Percentiles rank a stretch among this genome's conserved stretches.
phyloP scores from a whole-genome alignment of 2,113 vertebrate genomes.

The Sinocyclocheilus anshuiensis region DNA sequence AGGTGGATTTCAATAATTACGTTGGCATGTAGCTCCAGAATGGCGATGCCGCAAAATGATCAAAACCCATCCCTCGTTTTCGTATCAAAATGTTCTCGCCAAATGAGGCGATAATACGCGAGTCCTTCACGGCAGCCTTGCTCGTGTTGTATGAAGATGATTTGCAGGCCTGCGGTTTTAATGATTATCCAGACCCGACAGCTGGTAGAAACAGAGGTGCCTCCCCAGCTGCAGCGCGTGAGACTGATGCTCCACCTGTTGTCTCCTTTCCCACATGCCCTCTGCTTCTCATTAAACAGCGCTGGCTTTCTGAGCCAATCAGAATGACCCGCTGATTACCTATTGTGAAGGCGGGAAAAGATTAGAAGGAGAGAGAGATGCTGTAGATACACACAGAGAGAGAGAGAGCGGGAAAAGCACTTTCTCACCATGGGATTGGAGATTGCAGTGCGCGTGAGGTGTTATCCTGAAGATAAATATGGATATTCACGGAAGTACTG shows the following conservation, averaged over 20 bases:
- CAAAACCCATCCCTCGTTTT: constrained; percentile 28
- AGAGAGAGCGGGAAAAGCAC: constrained; percentile 4
- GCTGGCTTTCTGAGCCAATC: constrained; percentile 70
- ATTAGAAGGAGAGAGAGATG: background rate
- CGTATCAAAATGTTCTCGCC: background rate
- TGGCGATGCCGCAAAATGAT: background rate
- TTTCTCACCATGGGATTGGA: constrained; percentile 51
- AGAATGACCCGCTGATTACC: constrained; percentile 68
- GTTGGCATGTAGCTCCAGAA: constrained; percentile 41
- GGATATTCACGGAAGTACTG: constrained; percentile 67
- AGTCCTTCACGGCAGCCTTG: constrained; percentile 32
- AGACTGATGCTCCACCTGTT: constrained; percentile 75
- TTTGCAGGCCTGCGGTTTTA: constrained; percentile 60
- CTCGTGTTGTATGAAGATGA: constrained; percentile 18
- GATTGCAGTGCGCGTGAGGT: constrained; percentile 68
- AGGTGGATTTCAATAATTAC: constrained; percentile 66
- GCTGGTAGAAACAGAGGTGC: constrained; percentile 66
- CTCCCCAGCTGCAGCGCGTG: constrained; percentile 67
- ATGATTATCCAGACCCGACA: constrained; percentile 65
- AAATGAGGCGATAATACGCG: background rate
- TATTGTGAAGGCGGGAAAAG: constrained; percentile 45
- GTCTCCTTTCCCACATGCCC: constrained; percentile 62
- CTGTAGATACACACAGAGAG: constrained; percentile 37
- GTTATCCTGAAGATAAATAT: constrained; percentile 75
- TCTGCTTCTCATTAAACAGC: constrained; percentile 69